Percentiles rank a stretch among this genome's conserved stretches.
Conservation (phyloP, 2,888 invertebrate genomes). For the Diaperis boleti region DNA sequence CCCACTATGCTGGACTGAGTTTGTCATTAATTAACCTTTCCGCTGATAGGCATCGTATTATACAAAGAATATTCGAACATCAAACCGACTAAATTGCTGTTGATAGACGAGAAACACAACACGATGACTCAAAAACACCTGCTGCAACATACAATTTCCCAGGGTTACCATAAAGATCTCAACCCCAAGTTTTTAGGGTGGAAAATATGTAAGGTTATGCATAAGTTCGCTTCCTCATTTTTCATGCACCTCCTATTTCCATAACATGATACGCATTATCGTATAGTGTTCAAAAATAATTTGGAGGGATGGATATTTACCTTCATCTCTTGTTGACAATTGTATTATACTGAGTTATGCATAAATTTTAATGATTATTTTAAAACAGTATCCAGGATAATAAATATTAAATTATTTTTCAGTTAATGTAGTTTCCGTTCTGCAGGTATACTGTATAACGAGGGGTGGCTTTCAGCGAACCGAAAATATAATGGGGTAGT, state of each 20-base stretch:
- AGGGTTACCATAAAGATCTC: slow-evolving; percentile 4
- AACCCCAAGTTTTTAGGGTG: slow-evolving; percentile 6
- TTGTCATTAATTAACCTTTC: slow-evolving; percentile 61
- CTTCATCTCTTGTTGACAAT: background rate
- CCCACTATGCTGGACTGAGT: slow-evolving; percentile 52
- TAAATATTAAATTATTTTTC: slow-evolving; percentile 28
- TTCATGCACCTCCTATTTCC: slow-evolving; percentile 32
- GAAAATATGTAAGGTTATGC: slow-evolving; percentile 29
- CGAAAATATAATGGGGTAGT: slow-evolving; percentile 45
- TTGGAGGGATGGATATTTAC: background rate
- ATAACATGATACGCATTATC: slow-evolving; percentile 21
- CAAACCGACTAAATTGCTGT: background rate
- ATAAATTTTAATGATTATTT: background rate
- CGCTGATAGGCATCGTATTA: slow-evolving; percentile 57
- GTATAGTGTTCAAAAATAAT: background rate
- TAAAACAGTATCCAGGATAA: background rate
- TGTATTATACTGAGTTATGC: no score
- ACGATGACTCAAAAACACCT: slow-evolving; percentile 15
- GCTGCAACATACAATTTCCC: slow-evolving; percentile 19
- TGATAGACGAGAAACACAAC: background rate
- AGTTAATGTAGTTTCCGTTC: slow-evolving; percentile 14
- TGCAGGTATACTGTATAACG: slow-evolving; percentile 46
- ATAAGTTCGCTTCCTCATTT: slow-evolving; percentile 28
- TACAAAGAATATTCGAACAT: slow-evolving; percentile 28
- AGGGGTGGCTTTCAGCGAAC: slow-evolving; percentile 38